These are phyloP conservation scores for Drosophila diplacantha DNA, from an alignment of 2,888 invertebrate genomes.

Conservation along the genomic window DNA sequence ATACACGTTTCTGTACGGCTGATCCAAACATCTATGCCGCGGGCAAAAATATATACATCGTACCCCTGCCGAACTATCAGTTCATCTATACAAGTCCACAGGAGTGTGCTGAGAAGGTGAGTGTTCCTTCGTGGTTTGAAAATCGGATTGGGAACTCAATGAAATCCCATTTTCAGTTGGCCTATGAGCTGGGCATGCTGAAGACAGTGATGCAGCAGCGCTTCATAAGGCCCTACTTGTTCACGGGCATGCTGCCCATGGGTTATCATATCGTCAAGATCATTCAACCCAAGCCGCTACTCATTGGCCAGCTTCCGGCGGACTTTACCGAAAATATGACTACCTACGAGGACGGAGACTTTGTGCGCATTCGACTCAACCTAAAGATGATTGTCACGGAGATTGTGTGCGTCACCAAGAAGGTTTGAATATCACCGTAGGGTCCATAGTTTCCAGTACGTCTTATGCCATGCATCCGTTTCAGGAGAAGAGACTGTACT, in stretches of 20 bases:
- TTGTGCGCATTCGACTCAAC: conserved; percentile 65
- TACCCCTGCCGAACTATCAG: conserved; percentile 53
- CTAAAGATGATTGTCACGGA: conserved; percentile 59
- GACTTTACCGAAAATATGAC: conserved; percentile 47
- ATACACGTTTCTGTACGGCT: conserved; percentile 57
- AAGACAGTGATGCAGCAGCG: conserved; percentile 10
- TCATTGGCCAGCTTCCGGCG: conserved; percentile 52
- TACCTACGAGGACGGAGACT: conserved; percentile 61
- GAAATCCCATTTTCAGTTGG: conserved; percentile 39
- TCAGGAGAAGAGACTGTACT: conserved; percentile 45
- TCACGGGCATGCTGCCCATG: conserved; percentile 56
- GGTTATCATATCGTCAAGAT: conserved; percentile 55
- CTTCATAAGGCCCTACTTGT: conserved; percentile 38
- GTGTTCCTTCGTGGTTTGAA: fast-evolving
- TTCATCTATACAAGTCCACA: conserved; percentile 44
- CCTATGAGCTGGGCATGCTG: conserved; percentile 38
- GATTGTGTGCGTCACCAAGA: conserved; percentile 61
- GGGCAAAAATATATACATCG: conserved; percentile 49
- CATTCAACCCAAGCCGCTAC: conserved; percentile 57
- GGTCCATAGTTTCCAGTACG: fast-evolving
- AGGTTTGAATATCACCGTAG: conserved; percentile 38
- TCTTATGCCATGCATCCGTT: not conserved
- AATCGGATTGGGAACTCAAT: not conserved
- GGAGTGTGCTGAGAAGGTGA: conserved; percentile 68
- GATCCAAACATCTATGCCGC: conserved; percentile 62